Conservation (phyloP, 1,140 invertebrate species). For the Pissodes strobi region DNA sequence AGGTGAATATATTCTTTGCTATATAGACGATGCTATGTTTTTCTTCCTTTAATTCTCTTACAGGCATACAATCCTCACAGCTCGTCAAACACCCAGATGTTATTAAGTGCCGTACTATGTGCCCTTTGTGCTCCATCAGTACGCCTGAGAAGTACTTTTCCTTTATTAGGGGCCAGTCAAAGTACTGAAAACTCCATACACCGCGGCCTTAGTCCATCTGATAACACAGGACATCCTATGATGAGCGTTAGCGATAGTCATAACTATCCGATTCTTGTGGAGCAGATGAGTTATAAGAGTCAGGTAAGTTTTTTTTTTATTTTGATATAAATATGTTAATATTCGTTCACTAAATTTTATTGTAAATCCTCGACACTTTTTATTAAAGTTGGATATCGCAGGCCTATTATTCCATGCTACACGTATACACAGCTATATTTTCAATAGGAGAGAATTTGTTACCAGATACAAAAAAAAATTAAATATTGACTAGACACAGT, state of each 20-base stretch:
- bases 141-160: conserved; percentile 77
- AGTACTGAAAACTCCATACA: conserved; percentile 60
- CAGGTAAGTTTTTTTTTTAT: conserved; percentile 64
- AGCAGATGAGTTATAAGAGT: conserved; percentile 79
- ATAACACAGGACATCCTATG: conserved; percentile 71
- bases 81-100: conserved; percentile 62
- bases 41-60: too few relatives aligned
- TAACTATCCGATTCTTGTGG: conserved; percentile 78
- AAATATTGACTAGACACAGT: too few relatives aligned
- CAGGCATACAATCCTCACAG: conserved; percentile 43
- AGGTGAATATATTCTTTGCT: too few relatives aligned
- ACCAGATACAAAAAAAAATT: too few relatives aligned
- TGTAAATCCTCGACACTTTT: too few relatives aligned
- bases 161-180: conserved; percentile 63
- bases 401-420: too few relatives aligned
- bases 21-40: too few relatives aligned
- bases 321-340: too few relatives aligned
- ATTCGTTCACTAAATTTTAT: too few relatives aligned
- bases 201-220: conserved; percentile 67
- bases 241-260: conserved; percentile 73
- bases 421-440: too few relatives aligned
- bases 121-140: conserved; percentile 80
- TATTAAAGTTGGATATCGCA: too few relatives aligned
- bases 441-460: too few relatives aligned
- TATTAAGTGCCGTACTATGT: conserved; percentile 80